Evolutionary conservation across 2,888 invertebrate species (phyloP).

Genomic region (Phalera bucephala): DNA sequence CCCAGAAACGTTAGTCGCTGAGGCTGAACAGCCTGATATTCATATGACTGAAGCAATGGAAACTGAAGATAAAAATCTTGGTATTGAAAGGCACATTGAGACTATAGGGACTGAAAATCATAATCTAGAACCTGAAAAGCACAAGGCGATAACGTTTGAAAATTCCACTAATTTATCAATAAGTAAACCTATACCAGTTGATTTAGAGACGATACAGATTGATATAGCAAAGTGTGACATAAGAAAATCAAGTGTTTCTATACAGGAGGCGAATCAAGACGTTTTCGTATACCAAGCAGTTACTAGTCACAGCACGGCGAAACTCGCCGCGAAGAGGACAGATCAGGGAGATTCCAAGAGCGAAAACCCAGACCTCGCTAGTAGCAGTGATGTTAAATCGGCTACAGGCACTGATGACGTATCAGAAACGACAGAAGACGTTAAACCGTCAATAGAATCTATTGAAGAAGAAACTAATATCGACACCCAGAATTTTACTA

Average conservation of each 20-base stretch:
- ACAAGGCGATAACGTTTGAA: slow-evolving; percentile 5
- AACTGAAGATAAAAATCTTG: neutral
- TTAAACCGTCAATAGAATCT: neutral
- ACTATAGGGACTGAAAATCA: too few species aligned
- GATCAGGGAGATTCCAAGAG: slow-evolving; percentile 8
- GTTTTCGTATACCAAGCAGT: slow-evolving; percentile 31
- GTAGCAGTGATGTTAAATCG: neutral
- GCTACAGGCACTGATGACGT: neutral
- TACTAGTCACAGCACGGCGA: slow-evolving; percentile 6
- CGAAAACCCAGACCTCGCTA: slow-evolving; percentile 2
- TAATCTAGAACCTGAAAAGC: slow-evolving; percentile 4
- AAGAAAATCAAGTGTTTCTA: neutral
- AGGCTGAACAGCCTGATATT: too few species aligned
- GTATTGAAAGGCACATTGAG: slow-evolving; percentile 1
- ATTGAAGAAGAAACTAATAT: neutral
- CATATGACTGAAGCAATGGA: too few species aligned
- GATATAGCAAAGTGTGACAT: slow-evolving; percentile 6
- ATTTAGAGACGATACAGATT: slow-evolving; percentile 6
- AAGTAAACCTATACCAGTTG: slow-evolving; percentile 20
- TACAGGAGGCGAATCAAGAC: slow-evolving; percentile 11
- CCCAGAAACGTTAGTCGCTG: too few species aligned
- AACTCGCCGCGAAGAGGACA: neutral
- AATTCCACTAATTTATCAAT: slow-evolving; percentile 10
- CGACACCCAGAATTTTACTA: neutral
- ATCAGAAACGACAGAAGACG: too few species aligned